Percentiles rank a stretch among this genome's conserved stretches.
phyloP scores from a whole-genome alignment of 2,888 invertebrate genomes.

The Hyalella azteca region DNA sequence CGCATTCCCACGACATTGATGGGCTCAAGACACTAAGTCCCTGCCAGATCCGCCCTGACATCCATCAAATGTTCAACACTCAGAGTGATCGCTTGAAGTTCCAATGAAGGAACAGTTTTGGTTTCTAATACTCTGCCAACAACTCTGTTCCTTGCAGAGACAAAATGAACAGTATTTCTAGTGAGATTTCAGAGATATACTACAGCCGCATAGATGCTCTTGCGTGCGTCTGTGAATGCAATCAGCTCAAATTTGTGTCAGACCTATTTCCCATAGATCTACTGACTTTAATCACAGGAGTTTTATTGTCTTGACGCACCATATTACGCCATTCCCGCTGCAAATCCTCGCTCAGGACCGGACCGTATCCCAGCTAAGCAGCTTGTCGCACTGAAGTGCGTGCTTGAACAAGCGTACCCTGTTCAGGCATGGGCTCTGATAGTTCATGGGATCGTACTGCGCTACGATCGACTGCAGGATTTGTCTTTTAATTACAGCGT shows the following conservation, averaged over 20 bases:
- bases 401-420: background rate
- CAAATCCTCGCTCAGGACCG: background rate
- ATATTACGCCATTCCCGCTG: background rate
- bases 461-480: background rate
- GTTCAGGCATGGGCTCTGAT: background rate
- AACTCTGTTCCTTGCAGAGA: background rate
- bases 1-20: background rate
- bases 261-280: background rate
- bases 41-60: background rate
- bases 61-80: background rate
- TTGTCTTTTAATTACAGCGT: background rate
- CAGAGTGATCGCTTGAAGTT: background rate
- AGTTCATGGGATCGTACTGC: background rate
- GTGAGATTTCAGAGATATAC: background rate
- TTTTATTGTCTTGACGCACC: background rate
- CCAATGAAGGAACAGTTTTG: background rate
- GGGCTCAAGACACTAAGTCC: background rate
- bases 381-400: background rate
- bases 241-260: background rate
- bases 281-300: background rate
- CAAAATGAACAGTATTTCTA: background rate
- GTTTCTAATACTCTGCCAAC: background rate
- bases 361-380: background rate
- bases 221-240: background rate
- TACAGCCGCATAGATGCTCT: background rate